Conservation (phyloP, 1,140 invertebrate genomes). For the Palaemon carinicauda region DNA sequence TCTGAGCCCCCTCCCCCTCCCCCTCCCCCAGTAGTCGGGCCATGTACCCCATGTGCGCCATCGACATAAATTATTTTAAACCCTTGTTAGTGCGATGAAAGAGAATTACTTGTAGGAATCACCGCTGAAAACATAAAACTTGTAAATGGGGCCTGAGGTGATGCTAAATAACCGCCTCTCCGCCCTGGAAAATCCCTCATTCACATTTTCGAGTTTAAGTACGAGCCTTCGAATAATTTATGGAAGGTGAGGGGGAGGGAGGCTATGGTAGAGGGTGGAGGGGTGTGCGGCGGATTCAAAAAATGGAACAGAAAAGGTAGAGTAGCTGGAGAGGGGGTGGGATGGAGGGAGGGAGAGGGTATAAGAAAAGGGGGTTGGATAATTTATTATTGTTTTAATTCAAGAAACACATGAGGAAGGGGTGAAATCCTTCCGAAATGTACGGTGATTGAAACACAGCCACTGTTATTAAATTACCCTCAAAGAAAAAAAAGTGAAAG, state of each 20-base stretch:
- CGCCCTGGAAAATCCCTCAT: constrained; percentile 41
- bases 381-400: too few relatives aligned
- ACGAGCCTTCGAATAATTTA: constrained; percentile 43
- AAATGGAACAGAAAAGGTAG: too few relatives aligned
- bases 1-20: background rate
- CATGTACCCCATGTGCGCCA: background rate
- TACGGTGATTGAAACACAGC: too few relatives aligned
- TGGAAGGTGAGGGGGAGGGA: background rate
- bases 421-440: too few relatives aligned
- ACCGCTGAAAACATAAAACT: constrained; percentile 52
- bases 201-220: constrained; percentile 54
- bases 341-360: background rate
- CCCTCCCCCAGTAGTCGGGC: background rate
- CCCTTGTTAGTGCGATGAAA: constrained; percentile 55
- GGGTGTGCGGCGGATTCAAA: too few relatives aligned
- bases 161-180: constrained; percentile 38
- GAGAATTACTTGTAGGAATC: constrained; percentile 54
- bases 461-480: too few relatives aligned
- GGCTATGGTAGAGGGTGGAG: background rate
- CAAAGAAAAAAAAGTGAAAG: background rate
- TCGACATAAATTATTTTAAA: constrained; percentile 53
- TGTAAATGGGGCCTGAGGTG: constrained; percentile 38
- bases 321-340: background rate
- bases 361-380: background rate
- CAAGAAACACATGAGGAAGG: background rate